Evolutionary conservation across 2,797 vertebrate genomes (phyloP).

Genomic region (Eleutherodactylus coqui): DNA sequence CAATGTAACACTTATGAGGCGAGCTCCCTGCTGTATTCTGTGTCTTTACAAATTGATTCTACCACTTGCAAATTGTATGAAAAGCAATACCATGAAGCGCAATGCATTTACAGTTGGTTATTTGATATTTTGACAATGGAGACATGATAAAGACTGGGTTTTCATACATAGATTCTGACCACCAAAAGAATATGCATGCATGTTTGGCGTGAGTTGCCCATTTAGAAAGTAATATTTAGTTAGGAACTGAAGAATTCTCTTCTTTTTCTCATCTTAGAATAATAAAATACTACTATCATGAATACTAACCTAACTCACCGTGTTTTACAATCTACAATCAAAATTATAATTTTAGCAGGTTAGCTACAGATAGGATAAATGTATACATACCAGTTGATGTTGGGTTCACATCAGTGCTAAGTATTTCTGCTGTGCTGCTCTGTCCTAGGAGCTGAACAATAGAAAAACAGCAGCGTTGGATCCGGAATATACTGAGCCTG

Average conservation of each 20-base stretch:
- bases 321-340: background rate
- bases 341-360: background rate
- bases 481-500: too few relatives aligned
- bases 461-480: too few relatives aligned
- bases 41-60: slow-evolving; percentile 33
- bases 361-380: too few relatives aligned
- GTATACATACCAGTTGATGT: too few relatives aligned
- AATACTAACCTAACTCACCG: background rate
- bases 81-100: background rate
- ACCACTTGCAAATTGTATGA: background rate
- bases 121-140: background rate
- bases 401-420: too few relatives aligned
- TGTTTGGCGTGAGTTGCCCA: background rate
- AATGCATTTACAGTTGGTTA: background rate
- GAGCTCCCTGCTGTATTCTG: slow-evolving; percentile 7
- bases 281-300: background rate
- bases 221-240: background rate
- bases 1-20: slow-evolving; percentile 24
- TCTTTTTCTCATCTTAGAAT: background rate
- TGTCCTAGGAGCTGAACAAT: too few relatives aligned
- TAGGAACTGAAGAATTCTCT: too few relatives aligned
- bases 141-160: background rate
- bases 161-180: background rate
- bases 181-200: background rate
- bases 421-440: too few relatives aligned